A percentile compares a stretch with the other conserved stretches of the same genome.
These are phyloP conservation scores for Ormyrus rosae DNA, from an alignment of 2,888 invertebrate species.

Conservation along the genomic window DNA sequence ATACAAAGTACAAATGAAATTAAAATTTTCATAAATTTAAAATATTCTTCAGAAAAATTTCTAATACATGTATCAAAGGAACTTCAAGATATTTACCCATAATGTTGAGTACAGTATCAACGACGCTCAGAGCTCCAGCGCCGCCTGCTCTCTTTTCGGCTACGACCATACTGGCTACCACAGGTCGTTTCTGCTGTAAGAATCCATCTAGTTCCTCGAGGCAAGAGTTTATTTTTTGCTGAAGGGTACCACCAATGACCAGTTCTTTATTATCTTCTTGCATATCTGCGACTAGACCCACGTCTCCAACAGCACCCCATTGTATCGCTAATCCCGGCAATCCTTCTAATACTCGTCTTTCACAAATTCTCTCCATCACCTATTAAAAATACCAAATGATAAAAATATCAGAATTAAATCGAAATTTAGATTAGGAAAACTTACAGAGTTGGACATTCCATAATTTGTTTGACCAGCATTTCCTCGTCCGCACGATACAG, in stretches of 20 bases:
- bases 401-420: too few species aligned
- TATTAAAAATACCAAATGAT: neutral
- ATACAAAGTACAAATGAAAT: neutral
- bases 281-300: constrained; percentile 89
- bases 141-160: constrained; percentile 86
- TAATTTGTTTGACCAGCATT: constrained; percentile 83
- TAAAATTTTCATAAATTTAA: neutral
- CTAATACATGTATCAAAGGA: neutral
- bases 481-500: constrained; percentile 81
- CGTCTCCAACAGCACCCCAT: constrained; percentile 83
- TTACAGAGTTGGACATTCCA: constrained; percentile 77
- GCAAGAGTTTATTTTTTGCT: constrained; percentile 91
- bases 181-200: constrained; percentile 80
- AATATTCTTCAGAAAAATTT: neutral
- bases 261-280: constrained; percentile 83
- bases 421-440: neutral
- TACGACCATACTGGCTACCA: constrained; percentile 91
- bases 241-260: constrained; percentile 87
- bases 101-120: constrained; percentile 84
- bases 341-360: constrained; percentile 75
- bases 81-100: constrained; percentile 67
- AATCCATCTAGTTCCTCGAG: constrained; percentile 85
- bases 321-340: constrained; percentile 79
- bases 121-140: constrained; percentile 81
- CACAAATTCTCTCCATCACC: constrained; percentile 80